phyloP scores from a whole-genome alignment of 2,888 invertebrate species.

The Clistopyga incitator region DNA sequence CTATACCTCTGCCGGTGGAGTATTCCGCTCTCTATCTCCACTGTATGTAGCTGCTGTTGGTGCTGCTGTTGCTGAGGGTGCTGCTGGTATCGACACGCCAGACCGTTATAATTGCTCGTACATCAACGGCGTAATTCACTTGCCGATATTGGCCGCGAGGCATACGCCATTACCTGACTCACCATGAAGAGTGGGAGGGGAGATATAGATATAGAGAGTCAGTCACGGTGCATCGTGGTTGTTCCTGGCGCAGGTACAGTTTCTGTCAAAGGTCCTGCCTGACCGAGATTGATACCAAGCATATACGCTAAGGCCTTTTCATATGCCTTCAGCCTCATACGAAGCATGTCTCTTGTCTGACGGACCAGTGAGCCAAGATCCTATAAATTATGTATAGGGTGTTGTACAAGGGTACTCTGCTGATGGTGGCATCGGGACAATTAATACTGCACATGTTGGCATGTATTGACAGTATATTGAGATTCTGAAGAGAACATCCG shows the following conservation, averaged over 20 bases:
- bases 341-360: not conserved
- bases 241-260: constrained; percentile 13
- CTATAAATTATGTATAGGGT: constrained; percentile 21
- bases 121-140: constrained; percentile 67
- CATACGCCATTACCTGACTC: constrained; percentile 51
- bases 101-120: constrained; percentile 67
- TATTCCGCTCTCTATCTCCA: constrained; percentile 25
- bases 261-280: constrained; percentile 3
- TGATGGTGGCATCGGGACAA: not conserved
- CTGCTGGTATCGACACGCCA: constrained; percentile 59
- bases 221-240: constrained; percentile 27
- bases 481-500: not conserved
- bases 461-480: not conserved
- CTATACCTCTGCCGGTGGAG: not conserved
- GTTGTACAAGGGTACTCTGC: not conserved
- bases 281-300: constrained; percentile 49
- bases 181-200: not conserved
- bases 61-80: not conserved
- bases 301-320: constrained; percentile 29
- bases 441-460: constrained; percentile 1
- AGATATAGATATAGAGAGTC: not conserved
- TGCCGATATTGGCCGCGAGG: constrained; percentile 61
- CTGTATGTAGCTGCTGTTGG: not conserved
- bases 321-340: not conserved
- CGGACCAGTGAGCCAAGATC: not conserved